These are phyloP conservation scores for Drosophila sturtevanti DNA, from an alignment of 1,140 invertebrate genomes.

Conservation along the genomic window DNA sequence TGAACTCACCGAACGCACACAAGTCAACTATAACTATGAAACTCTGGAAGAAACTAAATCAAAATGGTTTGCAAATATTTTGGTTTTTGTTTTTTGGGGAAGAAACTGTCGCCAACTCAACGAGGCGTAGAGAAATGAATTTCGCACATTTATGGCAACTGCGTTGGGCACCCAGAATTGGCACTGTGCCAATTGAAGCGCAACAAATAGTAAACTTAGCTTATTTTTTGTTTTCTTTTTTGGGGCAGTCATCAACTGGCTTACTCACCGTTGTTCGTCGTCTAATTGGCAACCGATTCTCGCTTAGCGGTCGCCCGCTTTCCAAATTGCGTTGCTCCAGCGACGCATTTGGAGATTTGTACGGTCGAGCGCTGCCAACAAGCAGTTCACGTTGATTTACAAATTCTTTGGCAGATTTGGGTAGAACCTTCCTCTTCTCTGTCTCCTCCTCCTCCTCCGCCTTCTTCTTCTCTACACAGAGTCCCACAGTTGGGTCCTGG, in stretches of 20 bases:
- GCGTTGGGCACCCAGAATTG: conserved; percentile 35
- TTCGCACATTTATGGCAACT: conserved; percentile 63
- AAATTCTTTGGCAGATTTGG: conserved; percentile 67
- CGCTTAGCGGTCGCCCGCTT: conserved; percentile 65
- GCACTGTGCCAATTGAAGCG: conserved; percentile 59
- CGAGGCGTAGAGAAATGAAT: conserved; percentile 59
- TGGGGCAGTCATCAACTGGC: neutral
- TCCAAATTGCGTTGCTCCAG: conserved; percentile 50
- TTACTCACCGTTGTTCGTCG: conserved; percentile 56
- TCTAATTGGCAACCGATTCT: conserved; percentile 68
- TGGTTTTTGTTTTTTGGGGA: conserved; percentile 20
- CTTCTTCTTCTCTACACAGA: neutral
- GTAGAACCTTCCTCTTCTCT: conserved; percentile 5
- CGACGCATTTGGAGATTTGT: conserved; percentile 71
- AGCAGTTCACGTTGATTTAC: conserved; percentile 70
- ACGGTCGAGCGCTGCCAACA: conserved; percentile 65
- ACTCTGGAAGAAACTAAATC: conserved; percentile 46
- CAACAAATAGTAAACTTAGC: conserved; percentile 40
- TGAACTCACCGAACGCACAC: neutral
- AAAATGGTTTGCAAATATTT: conserved; percentile 6
- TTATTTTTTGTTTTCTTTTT: conserved; percentile 12
- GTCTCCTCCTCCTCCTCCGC: neutral
- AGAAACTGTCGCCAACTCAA: conserved; percentile 34
- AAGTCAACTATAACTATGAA: conserved; percentile 19
- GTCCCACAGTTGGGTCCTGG: neutral